Conservation (phyloP, 2,113 vertebrate genomes). For the Ailurus styani region DNA sequence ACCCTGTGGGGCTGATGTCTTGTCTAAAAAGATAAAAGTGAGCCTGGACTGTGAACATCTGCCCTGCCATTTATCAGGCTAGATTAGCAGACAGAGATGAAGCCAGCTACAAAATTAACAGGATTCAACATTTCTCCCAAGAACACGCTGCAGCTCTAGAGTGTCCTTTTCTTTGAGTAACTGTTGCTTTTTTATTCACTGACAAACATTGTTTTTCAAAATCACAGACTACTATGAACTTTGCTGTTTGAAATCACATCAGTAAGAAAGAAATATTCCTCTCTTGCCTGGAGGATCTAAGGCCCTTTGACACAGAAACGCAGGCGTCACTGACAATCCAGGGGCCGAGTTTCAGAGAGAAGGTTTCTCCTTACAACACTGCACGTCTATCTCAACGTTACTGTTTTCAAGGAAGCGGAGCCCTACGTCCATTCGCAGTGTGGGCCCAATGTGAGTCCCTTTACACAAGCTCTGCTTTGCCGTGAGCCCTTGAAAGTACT, state of each 20-base stretch:
- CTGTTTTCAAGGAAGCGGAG: not conserved
- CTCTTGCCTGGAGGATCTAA: not conserved
- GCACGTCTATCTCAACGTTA: not conserved
- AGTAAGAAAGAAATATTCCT: not conserved
- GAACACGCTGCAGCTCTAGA: not conserved
- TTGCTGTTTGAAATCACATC: not conserved
- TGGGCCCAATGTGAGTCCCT: not conserved
- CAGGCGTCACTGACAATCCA: not conserved
- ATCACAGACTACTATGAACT: not conserved
- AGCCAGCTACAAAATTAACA: not conserved
- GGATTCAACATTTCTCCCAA: not conserved
- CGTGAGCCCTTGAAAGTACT: not conserved
- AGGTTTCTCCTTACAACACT: not conserved
- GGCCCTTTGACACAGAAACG: not conserved
- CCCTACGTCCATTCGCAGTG: not conserved
- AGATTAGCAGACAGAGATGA: not conserved
- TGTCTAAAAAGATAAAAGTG: not conserved
- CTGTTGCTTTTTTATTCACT: not conserved
- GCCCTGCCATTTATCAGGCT: not conserved
- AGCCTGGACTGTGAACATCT: not conserved
- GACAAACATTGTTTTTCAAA: not conserved
- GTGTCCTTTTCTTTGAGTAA: not conserved
- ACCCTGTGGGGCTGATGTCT: not conserved
- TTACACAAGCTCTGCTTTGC: not conserved
- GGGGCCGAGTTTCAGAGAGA: not conserved